Evolutionary conservation across 2,888 invertebrate species (phyloP).

Genomic region (Malthinus flaveolus): DNA sequence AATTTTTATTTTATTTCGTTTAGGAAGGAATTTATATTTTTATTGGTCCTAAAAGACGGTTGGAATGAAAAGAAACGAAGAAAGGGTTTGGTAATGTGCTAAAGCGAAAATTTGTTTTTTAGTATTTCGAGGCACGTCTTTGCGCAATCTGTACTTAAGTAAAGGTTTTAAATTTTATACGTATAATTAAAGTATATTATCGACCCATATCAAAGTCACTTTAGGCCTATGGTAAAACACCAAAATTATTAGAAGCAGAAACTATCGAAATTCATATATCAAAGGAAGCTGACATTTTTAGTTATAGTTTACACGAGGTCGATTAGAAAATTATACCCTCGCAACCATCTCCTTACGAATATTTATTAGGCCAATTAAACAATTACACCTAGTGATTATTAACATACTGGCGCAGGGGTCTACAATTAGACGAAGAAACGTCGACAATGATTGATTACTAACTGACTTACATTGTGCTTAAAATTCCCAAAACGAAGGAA

Average conservation of each 20-base stretch:
- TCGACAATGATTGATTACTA: conserved; percentile 24
- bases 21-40: background rate
- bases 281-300: conserved; percentile 21
- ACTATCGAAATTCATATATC: conserved; percentile 27
- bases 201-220: conserved; percentile 28
- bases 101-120: no score
- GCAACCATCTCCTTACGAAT: conserved; percentile 23
- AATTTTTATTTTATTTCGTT: background rate
- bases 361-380: conserved; percentile 31
- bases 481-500: conserved; percentile 12
- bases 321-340: conserved; percentile 28
- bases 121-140: background rate
- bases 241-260: conserved; percentile 16
- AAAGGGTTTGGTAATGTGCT: no score
- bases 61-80: no score
- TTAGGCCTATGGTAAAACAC: conserved; percentile 4
- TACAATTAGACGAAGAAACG: conserved; percentile 25
- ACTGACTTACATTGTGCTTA: conserved; percentile 12
- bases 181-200: conserved; percentile 20
- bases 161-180: background rate
- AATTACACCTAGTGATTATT: conserved; percentile 30
- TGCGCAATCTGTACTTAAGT: background rate
- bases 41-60: background rate
- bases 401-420: conserved; percentile 17
- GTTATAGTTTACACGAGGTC: conserved; percentile 27